Conservation (phyloP, 2,113 vertebrate species). For the Turnix velox region DNA sequence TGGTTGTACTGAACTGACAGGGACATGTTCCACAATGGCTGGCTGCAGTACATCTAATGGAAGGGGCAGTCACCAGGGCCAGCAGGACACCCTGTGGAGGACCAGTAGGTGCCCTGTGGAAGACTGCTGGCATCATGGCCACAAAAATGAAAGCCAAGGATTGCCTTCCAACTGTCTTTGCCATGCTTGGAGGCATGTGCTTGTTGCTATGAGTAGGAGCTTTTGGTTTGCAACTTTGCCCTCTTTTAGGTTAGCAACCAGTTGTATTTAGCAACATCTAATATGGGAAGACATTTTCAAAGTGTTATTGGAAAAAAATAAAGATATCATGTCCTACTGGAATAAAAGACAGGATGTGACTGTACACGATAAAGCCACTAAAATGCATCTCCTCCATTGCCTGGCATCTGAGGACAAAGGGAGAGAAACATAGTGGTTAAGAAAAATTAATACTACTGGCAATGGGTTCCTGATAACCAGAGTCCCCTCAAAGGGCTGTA, state of each 20-base stretch:
- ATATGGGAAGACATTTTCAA: background rate
- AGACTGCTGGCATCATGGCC: background rate
- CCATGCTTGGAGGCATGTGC: background rate
- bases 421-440: background rate
- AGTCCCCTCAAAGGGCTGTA: background rate
- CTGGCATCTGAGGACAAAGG: background rate
- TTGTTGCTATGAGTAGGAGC: background rate
- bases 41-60: background rate
- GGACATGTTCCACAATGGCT: fast-evolving
- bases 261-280: background rate
- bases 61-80: background rate
- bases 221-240: background rate
- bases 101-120: background rate
- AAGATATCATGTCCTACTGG: background rate
- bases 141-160: background rate
- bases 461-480: background rate
- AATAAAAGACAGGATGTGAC: background rate
- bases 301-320: background rate
- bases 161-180: background rate
- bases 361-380: background rate
- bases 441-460: background rate
- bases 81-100: background rate
- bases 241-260: background rate
- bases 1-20: background rate
- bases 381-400: fast-evolving